Percentiles rank a stretch among this genome's conserved stretches.
Conservation (phyloP, 2,797 vertebrate genomes). For the Hafferia zeledoni region DNA sequence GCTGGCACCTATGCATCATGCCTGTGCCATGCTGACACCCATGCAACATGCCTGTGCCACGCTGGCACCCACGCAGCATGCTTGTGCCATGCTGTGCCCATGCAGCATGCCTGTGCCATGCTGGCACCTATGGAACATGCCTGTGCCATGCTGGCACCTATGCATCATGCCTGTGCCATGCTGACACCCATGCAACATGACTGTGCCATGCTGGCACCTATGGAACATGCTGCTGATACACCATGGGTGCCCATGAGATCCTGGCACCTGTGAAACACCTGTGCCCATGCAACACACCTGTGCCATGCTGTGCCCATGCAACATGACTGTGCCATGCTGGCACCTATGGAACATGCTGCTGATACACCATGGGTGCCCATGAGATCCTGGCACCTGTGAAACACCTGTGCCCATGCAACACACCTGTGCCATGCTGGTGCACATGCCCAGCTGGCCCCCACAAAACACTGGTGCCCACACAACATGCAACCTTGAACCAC, state of each 20-base stretch:
- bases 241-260: accelerated
- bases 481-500: accelerated
- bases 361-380: accelerated
- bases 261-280: accelerated
- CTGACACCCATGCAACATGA: no score
- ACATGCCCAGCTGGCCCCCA: neutral
- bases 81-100: neutral
- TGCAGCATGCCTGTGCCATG: neutral
- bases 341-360: neutral
- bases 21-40: neutral
- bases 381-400: neutral
- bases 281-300: accelerated
- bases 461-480: neutral
- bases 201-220: no score
- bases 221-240: accelerated
- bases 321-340: neutral
- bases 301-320: neutral
- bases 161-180: neutral
- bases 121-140: neutral
- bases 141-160: no score
- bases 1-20: no score
- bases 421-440: neutral
- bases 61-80: accelerated
- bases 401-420: accelerated
- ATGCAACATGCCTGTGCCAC: no score